A percentile compares a stretch with the other conserved stretches of the same genome.
These are phyloP conservation scores for Spodoptera littoralis DNA, from an alignment of 2,888 invertebrate species.

Conservation along the genomic window DNA sequence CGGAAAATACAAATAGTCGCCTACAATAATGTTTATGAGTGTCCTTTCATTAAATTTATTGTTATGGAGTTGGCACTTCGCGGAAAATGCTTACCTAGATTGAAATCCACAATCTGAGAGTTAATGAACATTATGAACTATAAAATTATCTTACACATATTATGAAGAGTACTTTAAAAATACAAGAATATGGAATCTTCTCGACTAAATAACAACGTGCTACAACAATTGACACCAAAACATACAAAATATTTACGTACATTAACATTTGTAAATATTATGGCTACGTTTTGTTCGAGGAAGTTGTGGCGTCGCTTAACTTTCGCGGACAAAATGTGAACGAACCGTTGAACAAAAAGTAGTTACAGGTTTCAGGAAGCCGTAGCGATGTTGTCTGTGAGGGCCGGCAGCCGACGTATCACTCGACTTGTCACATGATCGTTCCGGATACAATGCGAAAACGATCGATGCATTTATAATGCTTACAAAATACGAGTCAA, in stretches of 20 bases:
- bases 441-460: slow-evolving; percentile 51
- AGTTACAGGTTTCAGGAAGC: slow-evolving; percentile 83
- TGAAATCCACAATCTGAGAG: slow-evolving; percentile 26
- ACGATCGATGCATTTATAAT: slow-evolving; percentile 65
- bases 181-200: slow-evolving; percentile 11
- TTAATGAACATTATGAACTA: slow-evolving; percentile 10
- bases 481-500: slow-evolving; percentile 58
- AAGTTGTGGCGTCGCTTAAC: slow-evolving; percentile 41
- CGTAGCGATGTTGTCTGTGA: slow-evolving; percentile 73
- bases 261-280: slow-evolving; percentile 47
- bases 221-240: slow-evolving; percentile 26
- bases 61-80: slow-evolving; percentile 45
- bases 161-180: not conserved
- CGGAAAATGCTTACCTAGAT: slow-evolving; percentile 43
- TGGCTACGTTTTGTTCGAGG: slow-evolving; percentile 26
- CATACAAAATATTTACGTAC: slow-evolving; percentile 36
- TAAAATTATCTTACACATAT: no score
- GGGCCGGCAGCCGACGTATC: slow-evolving; percentile 63
- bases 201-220: slow-evolving; percentile 3
- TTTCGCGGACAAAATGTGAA: slow-evolving; percentile 68
- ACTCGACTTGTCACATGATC: slow-evolving; percentile 61
- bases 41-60: slow-evolving; percentile 55
- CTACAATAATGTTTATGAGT: slow-evolving; percentile 56
- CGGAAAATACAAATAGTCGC: slow-evolving; percentile 55
- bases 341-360: slow-evolving; percentile 73